Conservation (phyloP, 2,113 vertebrate genomes). For the Zosterops pallidus region DNA sequence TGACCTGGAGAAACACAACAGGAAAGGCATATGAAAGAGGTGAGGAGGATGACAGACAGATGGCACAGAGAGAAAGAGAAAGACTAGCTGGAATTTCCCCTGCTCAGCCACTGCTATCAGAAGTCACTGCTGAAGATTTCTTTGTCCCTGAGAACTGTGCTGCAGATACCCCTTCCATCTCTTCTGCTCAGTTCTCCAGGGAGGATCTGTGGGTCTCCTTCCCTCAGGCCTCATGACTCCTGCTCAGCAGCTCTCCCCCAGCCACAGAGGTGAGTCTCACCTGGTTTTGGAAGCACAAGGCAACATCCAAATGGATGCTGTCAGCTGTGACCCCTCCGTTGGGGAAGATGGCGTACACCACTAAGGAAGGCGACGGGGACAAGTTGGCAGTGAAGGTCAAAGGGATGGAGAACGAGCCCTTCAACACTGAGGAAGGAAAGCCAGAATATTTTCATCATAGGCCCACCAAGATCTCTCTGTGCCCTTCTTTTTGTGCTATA, state of each 20-base stretch:
- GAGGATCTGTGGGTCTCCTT: not conserved
- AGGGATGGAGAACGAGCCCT: conserved; percentile 74
- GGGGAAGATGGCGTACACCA: conserved; percentile 79
- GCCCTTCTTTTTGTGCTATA: not conserved
- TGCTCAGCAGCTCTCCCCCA: not conserved
- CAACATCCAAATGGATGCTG: conserved; percentile 66
- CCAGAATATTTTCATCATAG: not conserved
- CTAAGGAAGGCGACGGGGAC: conserved; percentile 72
- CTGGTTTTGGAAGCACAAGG: conserved; percentile 83
- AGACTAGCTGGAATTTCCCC: not conserved
- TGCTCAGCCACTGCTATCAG: not conserved
- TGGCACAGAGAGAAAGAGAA: not conserved
- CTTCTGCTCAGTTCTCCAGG: not conserved
- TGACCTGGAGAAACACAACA: conserved; percentile 58
- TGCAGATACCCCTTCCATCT: not conserved
- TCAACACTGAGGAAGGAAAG: conserved; percentile 55
- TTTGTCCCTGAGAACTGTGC: not conserved
- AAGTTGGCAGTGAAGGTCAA: conserved; percentile 73
- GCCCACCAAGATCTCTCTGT: not conserved
- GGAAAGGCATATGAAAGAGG: not conserved
- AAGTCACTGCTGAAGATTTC: not conserved
- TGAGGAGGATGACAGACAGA: not conserved
- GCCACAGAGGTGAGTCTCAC: conserved; percentile 39
- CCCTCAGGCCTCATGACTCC: not conserved
- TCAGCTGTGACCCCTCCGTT: conserved; percentile 74